Conservation (phyloP, 2,888 invertebrate species). For the Mesorhabditis spiculigera region DNA sequence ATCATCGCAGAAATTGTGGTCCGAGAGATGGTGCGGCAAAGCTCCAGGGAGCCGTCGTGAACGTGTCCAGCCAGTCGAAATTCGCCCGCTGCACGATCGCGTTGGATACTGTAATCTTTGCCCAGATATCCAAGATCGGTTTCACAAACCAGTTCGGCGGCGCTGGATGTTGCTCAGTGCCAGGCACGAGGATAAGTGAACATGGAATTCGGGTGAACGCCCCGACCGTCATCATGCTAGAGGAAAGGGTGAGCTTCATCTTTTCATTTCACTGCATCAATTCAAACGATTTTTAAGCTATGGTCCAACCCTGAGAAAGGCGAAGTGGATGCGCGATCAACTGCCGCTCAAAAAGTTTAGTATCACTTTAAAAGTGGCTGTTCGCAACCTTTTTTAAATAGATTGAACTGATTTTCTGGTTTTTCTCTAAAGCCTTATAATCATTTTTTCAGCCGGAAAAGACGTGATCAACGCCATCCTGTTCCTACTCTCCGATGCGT, state of each 20-base stretch:
- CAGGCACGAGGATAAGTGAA: conserved; percentile 80
- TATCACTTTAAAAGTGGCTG: conserved; percentile 51
- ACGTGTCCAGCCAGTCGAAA: conserved; percentile 36
- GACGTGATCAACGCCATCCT: conserved; percentile 79
- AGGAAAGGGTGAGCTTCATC: conserved; percentile 49
- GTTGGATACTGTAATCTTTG: no score
- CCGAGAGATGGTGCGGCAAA: conserved; percentile 17
- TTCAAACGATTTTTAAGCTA: conserved; percentile 15
- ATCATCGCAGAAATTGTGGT: conserved; percentile 31
- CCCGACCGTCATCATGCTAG: conserved; percentile 91
- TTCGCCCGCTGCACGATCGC: conserved; percentile 33
- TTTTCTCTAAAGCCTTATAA: neutral
- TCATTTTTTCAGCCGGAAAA: conserved; percentile 67
- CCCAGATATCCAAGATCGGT: no score
- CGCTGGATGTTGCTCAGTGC: conserved; percentile 78
- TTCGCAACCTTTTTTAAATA: no score
- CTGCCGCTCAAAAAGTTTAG: conserved; percentile 80
- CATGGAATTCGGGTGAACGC: conserved; percentile 79
- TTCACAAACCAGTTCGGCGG: conserved; percentile 72
- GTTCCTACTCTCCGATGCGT: conserved; percentile 76
- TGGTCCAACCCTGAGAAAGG: conserved; percentile 80
- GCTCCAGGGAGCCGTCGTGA: conserved; percentile 31
- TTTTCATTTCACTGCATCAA: neutral
- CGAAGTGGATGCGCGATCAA: conserved; percentile 71
- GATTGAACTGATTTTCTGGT: no score